Conservation (phyloP, 2,797 vertebrate species). For the Tokudaia muenninki region DNA sequence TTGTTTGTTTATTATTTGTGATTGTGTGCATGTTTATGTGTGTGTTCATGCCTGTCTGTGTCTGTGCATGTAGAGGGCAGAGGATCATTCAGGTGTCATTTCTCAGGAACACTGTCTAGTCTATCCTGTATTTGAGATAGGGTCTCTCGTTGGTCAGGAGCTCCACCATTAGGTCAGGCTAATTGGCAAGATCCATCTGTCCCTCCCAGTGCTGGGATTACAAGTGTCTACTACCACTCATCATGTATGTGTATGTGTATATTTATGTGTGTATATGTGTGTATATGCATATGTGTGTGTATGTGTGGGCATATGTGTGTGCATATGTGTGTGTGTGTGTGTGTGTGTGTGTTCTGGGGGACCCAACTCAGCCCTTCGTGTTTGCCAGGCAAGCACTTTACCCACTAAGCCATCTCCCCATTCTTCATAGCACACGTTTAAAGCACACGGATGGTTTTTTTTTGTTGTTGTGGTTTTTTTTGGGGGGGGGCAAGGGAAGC, state of each 20-base stretch:
- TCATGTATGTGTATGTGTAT: too few species aligned
- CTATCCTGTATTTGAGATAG: not conserved
- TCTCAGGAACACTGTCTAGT: not conserved
- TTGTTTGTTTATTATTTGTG: not conserved
- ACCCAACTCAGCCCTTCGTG: not conserved
- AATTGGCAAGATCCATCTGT: too few species aligned
- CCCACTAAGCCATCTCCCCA: not conserved
- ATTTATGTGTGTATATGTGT: too few species aligned
- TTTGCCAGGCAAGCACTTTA: not conserved
- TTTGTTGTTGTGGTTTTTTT: not conserved
- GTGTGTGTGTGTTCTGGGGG: too few species aligned
- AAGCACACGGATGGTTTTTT: not conserved
- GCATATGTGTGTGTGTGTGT: too few species aligned
- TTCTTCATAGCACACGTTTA: not conserved
- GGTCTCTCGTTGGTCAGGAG: not conserved
- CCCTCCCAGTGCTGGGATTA: not conserved
- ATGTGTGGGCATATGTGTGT: too few species aligned
- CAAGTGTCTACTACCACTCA: not conserved
- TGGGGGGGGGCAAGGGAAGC: not conserved
- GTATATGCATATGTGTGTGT: too few species aligned
- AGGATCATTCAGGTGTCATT: not conserved
- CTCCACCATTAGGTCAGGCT: not conserved
- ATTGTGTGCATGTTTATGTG: too few species aligned
- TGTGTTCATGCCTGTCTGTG: not conserved
- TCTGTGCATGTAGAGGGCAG: not conserved